Conservation (phyloP, 2,888 invertebrate species). For the Altica lythri region DNA sequence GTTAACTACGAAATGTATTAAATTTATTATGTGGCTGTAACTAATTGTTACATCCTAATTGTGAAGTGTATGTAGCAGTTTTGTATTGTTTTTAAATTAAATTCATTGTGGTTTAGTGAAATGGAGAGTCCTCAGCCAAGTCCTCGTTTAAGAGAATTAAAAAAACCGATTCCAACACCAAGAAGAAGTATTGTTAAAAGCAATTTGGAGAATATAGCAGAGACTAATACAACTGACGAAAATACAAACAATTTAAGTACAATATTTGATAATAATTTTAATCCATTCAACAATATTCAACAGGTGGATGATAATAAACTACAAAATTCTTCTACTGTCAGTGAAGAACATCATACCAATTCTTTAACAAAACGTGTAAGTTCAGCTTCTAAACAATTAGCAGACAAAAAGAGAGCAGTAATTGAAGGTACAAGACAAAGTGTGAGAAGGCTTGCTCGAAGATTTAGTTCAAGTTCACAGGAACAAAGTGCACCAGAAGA, state of each 20-base stretch:
- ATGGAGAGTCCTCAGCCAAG: conserved; percentile 14
- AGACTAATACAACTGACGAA: conserved; percentile 5
- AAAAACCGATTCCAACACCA: conserved; percentile 63
- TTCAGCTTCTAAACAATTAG: conserved; percentile 61
- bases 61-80: conserved; percentile 3
- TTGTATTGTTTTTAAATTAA: not conserved
- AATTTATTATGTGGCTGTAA: too few relatives aligned
- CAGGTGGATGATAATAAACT: too few relatives aligned
- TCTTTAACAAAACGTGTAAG: conserved; percentile 55
- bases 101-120: not conserved
- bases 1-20: not conserved
- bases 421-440: conserved; percentile 66
- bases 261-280: not conserved
- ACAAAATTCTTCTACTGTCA: conserved; percentile 14
- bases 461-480: conserved; percentile 48
- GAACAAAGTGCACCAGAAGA: conserved; percentile 34
- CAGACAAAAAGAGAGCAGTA: conserved; percentile 65
- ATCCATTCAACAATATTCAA: conserved; percentile 7
- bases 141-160: conserved; percentile 34
- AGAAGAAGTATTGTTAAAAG: conserved; percentile 54
- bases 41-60: conserved; percentile 3
- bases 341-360: conserved; percentile 38
- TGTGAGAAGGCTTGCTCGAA: conserved; percentile 52
- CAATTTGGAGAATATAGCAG: conserved; percentile 41
- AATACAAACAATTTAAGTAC: too few relatives aligned